phyloP scores from a whole-genome alignment of 2,113 vertebrate species.

The Parus major region DNA sequence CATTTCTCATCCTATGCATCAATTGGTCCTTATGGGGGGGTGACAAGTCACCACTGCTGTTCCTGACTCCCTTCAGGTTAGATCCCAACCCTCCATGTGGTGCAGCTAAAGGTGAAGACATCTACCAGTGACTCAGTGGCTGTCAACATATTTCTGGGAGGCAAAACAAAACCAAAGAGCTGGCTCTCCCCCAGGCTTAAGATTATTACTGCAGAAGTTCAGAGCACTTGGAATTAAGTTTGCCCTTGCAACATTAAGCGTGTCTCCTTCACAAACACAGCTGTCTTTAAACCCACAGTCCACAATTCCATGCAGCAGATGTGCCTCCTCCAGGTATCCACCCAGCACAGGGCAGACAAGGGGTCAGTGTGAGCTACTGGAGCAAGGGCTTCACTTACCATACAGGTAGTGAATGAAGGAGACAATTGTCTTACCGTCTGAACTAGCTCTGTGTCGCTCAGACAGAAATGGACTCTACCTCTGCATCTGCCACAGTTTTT shows the following conservation, averaged over 20 bases:
- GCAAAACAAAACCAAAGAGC: neutral
- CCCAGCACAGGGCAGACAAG: rapidly evolving
- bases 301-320: rapidly evolving
- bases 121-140: neutral
- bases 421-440: neutral
- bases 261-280: neutral
- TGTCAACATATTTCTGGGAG: neutral
- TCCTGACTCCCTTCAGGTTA: neutral
- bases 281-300: neutral
- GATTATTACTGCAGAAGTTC: neutral
- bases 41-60: neutral
- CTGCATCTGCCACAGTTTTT: neutral
- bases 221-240: neutral
- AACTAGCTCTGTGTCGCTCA: neutral
- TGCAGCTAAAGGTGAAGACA: neutral
- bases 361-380: rapidly evolving
- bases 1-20: neutral
- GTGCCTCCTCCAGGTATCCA: neutral
- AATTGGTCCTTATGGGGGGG: rapidly evolving
- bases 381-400: neutral
- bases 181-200: neutral
- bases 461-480: neutral
- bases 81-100: neutral
- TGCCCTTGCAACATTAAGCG: neutral
- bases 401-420: rapidly evolving